phyloP scores from a whole-genome alignment of 2,888 invertebrate genomes.

The Brenthis hecate region DNA sequence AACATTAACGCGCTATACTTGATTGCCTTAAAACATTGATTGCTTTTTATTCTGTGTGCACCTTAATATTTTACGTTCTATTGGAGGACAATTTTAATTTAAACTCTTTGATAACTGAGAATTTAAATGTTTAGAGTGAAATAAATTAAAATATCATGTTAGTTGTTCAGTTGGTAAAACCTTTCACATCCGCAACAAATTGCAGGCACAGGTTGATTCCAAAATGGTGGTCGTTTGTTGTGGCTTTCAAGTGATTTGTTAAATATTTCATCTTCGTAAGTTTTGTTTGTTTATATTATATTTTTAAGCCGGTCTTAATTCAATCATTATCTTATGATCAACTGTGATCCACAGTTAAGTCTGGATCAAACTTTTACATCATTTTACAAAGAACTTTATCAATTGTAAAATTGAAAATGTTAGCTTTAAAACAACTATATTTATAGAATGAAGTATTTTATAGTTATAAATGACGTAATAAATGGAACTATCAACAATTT shows the following conservation, averaged over 20 bases:
- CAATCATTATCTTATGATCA: not conserved
- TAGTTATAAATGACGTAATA: too few relatives aligned
- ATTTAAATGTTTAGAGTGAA: slow-evolving; percentile 6
- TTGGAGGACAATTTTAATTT: slow-evolving; percentile 23
- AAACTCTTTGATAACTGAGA: slow-evolving; percentile 16
- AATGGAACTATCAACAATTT: too few relatives aligned
- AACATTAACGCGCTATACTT: slow-evolving; percentile 35
- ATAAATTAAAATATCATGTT: slow-evolving; percentile 35
- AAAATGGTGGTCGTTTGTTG: slow-evolving; percentile 83
- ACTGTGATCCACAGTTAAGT: not conserved
- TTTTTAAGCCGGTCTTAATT: not conserved
- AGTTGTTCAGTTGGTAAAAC: slow-evolving; percentile 41
- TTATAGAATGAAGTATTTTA: too few relatives aligned
- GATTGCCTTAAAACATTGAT: slow-evolving; percentile 33
- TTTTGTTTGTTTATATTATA: slow-evolving; percentile 32
- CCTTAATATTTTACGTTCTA: slow-evolving; percentile 21
- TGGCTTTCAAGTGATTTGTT: slow-evolving; percentile 69
- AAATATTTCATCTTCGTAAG: slow-evolving; percentile 51
- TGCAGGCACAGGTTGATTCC: slow-evolving; percentile 65
- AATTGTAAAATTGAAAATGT: slow-evolving; percentile 22
- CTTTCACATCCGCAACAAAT: slow-evolving; percentile 57
- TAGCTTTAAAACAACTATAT: not conserved
- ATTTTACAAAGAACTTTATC: slow-evolving; percentile 57
- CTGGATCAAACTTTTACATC: slow-evolving; percentile 35
- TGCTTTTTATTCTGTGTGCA: slow-evolving; percentile 42